Evolutionary conservation across 1,140 invertebrate genomes (phyloP).

Genomic region (Trachymyrmex cornetzi): DNA sequence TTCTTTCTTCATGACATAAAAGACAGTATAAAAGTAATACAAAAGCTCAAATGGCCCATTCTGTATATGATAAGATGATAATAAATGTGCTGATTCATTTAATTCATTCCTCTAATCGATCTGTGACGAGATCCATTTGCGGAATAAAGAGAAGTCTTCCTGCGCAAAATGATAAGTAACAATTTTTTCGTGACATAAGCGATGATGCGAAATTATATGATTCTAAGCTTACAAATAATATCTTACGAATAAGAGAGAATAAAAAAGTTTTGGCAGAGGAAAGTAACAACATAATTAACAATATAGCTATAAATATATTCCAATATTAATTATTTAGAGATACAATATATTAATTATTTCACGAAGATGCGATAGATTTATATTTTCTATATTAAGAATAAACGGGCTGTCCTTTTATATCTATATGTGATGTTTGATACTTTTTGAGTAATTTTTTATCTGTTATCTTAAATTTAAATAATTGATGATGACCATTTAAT

Average conservation of each 20-base stretch:
- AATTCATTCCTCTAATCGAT: neutral
- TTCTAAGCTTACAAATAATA: neutral
- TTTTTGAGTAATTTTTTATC: neutral
- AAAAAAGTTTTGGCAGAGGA: neutral
- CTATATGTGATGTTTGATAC: neutral
- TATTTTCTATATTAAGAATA: neutral
- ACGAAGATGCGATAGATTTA: neutral
- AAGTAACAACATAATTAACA: neutral
- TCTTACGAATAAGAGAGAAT: neutral
- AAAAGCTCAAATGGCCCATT: conserved; percentile 30
- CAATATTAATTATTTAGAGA: conserved; percentile 3
- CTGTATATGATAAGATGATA: conserved; percentile 16
- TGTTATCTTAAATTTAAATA: neutral
- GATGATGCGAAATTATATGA: neutral
- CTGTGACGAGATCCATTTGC: conserved; percentile 14
- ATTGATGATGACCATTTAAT: neutral
- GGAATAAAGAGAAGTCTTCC: neutral
- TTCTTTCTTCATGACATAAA: conserved; percentile 25
- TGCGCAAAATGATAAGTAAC: conserved; percentile 24
- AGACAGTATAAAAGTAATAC: conserved; percentile 14
- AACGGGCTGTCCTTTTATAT: neutral
- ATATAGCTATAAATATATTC: neutral
- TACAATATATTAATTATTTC: conserved; percentile 11
- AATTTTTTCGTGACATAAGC: conserved; percentile 18
- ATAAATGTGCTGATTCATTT: conserved; percentile 36